phyloP scores from a whole-genome alignment of 2,797 vertebrate genomes.

The Loriculus beryllinus region DNA sequence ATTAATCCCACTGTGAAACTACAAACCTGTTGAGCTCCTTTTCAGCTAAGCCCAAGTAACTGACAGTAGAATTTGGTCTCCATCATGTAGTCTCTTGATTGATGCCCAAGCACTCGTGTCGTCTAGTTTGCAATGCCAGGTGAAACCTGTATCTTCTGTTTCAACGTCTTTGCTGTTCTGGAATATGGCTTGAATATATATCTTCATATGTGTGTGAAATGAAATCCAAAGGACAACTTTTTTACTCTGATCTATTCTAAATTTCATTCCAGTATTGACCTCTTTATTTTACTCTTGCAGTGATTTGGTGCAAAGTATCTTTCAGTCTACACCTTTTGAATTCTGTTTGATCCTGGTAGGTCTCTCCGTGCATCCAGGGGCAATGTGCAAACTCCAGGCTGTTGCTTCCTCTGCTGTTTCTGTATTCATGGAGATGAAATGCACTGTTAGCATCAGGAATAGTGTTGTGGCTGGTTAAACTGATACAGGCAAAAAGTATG shows the following conservation, averaged over 20 bases:
- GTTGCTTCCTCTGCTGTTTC: background rate
- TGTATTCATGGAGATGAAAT: background rate
- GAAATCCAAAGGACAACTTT: background rate
- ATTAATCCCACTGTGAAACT: background rate
- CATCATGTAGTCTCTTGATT: background rate
- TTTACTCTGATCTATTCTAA: background rate
- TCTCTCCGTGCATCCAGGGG: background rate
- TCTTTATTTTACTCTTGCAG: background rate
- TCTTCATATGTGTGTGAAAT: background rate
- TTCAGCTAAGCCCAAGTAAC: background rate
- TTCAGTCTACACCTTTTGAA: background rate
- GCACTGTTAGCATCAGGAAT: background rate
- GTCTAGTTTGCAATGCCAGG: background rate
- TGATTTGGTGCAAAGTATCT: background rate
- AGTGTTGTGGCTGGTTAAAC: background rate
- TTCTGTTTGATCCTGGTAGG: background rate
- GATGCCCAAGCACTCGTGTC: background rate
- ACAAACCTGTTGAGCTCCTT: background rate
- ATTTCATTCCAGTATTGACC: background rate
- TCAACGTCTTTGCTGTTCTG: background rate
- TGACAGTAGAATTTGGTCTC: background rate
- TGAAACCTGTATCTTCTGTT: background rate
- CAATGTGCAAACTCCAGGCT: background rate
- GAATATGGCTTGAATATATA: background rate
- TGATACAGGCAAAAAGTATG: background rate